Evolutionary conservation across 2,113 vertebrate species (phyloP), one percentile per base, ranked within the genome.

Genomic region (Silurus asotus): DNA sequence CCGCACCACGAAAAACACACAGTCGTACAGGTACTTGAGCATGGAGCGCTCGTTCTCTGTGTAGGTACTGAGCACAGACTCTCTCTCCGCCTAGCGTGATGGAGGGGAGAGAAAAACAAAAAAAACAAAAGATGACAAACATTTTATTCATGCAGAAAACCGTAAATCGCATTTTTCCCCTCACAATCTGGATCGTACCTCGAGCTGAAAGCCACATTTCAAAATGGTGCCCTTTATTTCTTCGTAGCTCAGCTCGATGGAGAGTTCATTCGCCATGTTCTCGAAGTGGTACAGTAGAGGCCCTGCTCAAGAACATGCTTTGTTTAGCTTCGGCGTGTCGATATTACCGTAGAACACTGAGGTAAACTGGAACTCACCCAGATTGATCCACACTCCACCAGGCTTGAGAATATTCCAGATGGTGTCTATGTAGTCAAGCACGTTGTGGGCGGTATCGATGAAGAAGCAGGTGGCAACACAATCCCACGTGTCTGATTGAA

Each of bases 391-490:
- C 89, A 98, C 96, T 87, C 98, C 98, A 88, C 97, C 98, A 81
- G 97, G 97, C 88, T 99, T 99, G 25, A 99, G 96, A 93, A 99
- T 99, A 92, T 98, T 98, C 98, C 98, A 99, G 93, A 99, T 99
- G 37, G 97, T 98, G 87, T 99, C 98, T 92, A 99, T 95, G 85
- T 99, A 99, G 92, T 99, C 98, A 77, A 99, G 95, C 89, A 99
- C 96, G 84, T 99, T 99, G 93, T 99, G 98, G 88, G 98, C 98
- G 8, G 98, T 99, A 89, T 99, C 98, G 84, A 99, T 98, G 90
- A 99, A 99, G 94, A 99, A 99, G 91, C 98, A 99, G 88, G 98
- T 99, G 48, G 98, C 96, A 90, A 99, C 96, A 62, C 98, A 99
- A 90, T 99, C 96, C 98, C 98, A 99, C 1, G 94, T 92, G 90